Base-by-base conservation (phyloP, 2,113 vertebrate species). In the Hiodon tergisus region DNA sequence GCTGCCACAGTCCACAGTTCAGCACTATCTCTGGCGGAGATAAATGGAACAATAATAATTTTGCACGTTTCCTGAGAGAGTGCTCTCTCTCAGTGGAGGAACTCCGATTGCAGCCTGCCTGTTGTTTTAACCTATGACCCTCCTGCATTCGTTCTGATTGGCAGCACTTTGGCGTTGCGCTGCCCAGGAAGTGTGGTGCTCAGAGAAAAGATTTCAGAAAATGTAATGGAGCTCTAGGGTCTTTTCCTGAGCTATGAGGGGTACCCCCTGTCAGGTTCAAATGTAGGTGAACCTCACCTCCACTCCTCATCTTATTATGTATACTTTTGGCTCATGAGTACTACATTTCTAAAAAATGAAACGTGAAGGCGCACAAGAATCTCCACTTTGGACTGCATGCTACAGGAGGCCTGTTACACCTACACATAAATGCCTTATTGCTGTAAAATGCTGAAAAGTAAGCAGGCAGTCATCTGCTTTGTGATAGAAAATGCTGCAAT, bases 111-210 rank as follows among this genome's bases (percentile, higher is more conserved):
- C 46, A 66, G 51, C 53, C 31, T 3, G 62, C 16, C 53, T 72
- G 69, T 72, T 72, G 76, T 72, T 77, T 77, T 77, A 77, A 67
- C 76, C 76, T 67, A 60, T 55, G 59, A 63, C 68, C 67, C 50
- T 62, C 71, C 47, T 17, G 10, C 73, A 48, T 67, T 47, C 48
- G 6, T 65, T 9, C 10, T 57, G 73, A 31, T 48, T 54, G 61
- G 51, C 62, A 51, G 47, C 70, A 50, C 13, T 31, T 72, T 57
- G 50, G 55, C 50, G 9, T 31, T 16, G 16, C 55, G 11, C 52
- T 74, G 52, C 17, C 51, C 63, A 67, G 73, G 61, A 57, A 67
- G 63, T 47, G 9, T 14, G 51, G 72, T 48, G 31, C 48, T 31
- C 50, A 13, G 62, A 67, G 53, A 67, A 31, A 65, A 55, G 51